Evolutionary conservation across 1,140 invertebrate species (phyloP).

Genomic region (Pseudomyrmex dendroicus): DNA sequence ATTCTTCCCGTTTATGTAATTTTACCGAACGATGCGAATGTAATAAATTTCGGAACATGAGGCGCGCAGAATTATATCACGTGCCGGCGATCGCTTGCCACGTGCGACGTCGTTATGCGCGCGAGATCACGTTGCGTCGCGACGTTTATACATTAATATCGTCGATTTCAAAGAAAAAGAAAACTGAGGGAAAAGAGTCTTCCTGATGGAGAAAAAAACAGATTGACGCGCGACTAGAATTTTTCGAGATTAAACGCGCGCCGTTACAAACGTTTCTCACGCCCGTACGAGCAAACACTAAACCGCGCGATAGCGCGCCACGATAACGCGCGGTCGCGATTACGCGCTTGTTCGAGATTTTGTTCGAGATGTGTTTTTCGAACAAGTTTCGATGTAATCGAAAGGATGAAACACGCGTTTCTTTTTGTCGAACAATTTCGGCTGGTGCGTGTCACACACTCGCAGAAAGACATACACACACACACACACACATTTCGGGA

Average conservation of each 20-base stretch:
- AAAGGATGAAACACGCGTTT: too few relatives aligned
- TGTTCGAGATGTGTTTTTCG: too few relatives aligned
- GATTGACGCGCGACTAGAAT: neutral
- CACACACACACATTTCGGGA: too few relatives aligned
- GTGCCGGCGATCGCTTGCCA: constrained; percentile 7
- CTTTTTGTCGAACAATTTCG: too few relatives aligned
- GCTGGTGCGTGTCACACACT: too few relatives aligned
- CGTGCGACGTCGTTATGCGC: constrained; percentile 16
- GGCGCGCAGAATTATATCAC: constrained; percentile 14
- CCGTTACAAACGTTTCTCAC: neutral
- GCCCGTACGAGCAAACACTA: too few relatives aligned
- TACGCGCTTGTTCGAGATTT: too few relatives aligned
- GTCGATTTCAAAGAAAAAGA: neutral
- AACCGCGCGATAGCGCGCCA: too few relatives aligned
- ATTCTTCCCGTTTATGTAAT: neutral
- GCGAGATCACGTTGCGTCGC: constrained; percentile 37
- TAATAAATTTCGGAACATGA: neutral
- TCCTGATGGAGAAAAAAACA: neutral
- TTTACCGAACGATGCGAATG: neutral
- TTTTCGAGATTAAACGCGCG: too few relatives aligned
- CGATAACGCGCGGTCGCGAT: too few relatives aligned
- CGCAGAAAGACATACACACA: too few relatives aligned
- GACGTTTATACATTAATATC: neutral
- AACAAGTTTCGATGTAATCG: too few relatives aligned
- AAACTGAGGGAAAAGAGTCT: neutral